These are phyloP conservation scores for Scaptomyza tumidula DNA, from an alignment of 2,888 invertebrate genomes.

Conservation along the genomic window DNA sequence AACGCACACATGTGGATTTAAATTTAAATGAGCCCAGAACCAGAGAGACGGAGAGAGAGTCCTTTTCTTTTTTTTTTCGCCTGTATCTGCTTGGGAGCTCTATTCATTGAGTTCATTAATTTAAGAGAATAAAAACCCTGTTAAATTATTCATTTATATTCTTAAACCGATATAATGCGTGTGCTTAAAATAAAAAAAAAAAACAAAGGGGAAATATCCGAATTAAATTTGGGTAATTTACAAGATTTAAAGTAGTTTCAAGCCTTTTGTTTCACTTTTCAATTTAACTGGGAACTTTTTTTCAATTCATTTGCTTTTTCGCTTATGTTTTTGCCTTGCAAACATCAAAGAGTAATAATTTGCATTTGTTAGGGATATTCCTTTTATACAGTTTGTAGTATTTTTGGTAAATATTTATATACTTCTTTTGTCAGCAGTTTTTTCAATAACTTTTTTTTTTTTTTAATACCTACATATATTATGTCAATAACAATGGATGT, in stretches of 20 bases:
- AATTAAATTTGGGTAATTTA: not conserved
- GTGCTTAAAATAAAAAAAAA: conserved; percentile 6
- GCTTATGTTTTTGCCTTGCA: conserved; percentile 6
- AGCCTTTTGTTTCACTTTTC: not conserved
- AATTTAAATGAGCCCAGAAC: conserved; percentile 68
- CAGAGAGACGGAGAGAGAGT: conserved; percentile 4
- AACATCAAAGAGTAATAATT: conserved; percentile 76
- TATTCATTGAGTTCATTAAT: conserved; percentile 71
- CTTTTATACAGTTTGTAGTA: conserved; percentile 62
- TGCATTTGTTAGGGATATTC: conserved; percentile 52
- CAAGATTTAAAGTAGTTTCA: not conserved
- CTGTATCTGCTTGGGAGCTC: conserved; percentile 33
- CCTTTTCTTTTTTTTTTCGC: conserved; percentile 1
- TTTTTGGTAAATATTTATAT: conserved; percentile 81
- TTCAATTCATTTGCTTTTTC: conserved; percentile 1
- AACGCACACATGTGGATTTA: conserved; percentile 71
- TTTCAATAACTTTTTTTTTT: conserved; percentile 66
- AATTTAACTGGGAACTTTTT: not conserved
- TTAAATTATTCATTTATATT: conserved; percentile 81
- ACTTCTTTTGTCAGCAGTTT: conserved; percentile 83
- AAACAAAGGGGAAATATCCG: not conserved
- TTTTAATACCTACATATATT: conserved; percentile 75
- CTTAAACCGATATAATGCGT: conserved; percentile 69
- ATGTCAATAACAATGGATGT: conserved; percentile 67
- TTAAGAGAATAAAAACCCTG: conserved; percentile 66